phyloP scores from a whole-genome alignment of 2,113 vertebrate genomes.

The Charina bottae region DNA sequence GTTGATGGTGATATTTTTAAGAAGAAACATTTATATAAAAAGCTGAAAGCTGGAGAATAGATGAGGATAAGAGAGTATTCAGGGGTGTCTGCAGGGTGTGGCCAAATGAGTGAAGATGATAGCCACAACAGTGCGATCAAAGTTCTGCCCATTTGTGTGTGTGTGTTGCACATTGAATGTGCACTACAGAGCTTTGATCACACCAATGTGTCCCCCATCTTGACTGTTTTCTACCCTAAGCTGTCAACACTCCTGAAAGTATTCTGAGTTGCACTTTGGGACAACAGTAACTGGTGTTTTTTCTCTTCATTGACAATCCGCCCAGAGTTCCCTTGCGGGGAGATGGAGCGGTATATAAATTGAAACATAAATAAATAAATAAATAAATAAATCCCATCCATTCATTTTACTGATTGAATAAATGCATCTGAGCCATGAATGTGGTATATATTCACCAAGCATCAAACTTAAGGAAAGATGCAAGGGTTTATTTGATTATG shows the following conservation, averaged over 20 bases:
- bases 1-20: neutral
- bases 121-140: neutral
- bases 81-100: neutral
- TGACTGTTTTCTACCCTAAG: neutral
- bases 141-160: neutral
- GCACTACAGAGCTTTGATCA: neutral
- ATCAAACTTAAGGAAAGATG: neutral
- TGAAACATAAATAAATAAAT: too few species aligned
- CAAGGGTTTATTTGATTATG: neutral
- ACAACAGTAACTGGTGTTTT: neutral
- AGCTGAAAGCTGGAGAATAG: neutral
- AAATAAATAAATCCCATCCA: too few species aligned
- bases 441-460: neutral
- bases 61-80: neutral
- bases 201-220: neutral
- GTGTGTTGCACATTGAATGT: neutral
- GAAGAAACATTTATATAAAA: neutral
- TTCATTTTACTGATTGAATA: neutral
- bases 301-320: neutral
- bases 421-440: neutral
- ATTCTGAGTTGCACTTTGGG: neutral
- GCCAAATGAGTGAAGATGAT: neutral
- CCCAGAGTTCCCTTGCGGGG: too few species aligned
- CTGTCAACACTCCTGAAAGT: neutral
- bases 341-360: too few species aligned